Conservation (phyloP, 2,797 vertebrate genomes). For the Rhodeus uyekii region DNA sequence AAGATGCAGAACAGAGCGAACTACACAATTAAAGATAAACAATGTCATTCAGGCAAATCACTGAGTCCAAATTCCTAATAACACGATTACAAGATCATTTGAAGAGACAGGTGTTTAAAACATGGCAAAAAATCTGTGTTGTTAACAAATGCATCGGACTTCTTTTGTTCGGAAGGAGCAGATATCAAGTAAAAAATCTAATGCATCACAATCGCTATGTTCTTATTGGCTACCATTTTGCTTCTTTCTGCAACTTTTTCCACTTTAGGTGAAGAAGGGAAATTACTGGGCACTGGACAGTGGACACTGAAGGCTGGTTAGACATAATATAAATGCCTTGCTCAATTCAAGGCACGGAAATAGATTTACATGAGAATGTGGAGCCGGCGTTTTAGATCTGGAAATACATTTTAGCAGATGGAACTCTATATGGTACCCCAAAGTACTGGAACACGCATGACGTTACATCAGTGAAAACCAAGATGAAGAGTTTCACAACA, state of each 20-base stretch:
- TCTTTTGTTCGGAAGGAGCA: neutral
- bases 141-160: neutral
- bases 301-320: neutral
- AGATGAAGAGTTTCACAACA: constrained; percentile 22
- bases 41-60: neutral
- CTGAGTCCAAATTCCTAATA: neutral
- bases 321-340: neutral
- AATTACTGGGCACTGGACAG: neutral
- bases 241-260: neutral
- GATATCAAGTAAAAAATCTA: neutral
- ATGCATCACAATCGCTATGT: neutral
- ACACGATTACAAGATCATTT: neutral
- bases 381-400: constrained; percentile 8
- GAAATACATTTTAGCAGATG: constrained; percentile 14
- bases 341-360: constrained; percentile 1
- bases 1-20: neutral
- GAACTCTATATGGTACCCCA: neutral
- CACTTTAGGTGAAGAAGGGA: neutral
- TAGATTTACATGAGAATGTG: constrained; percentile 13
- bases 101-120: neutral
- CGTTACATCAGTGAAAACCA: constrained; percentile 50
- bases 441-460: constrained; percentile 19
- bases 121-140: neutral
- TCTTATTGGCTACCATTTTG: neutral
- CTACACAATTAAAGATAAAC: neutral